Evolutionary conservation across 2,113 vertebrate species (phyloP).

Genomic region (Pavo muticus): DNA sequence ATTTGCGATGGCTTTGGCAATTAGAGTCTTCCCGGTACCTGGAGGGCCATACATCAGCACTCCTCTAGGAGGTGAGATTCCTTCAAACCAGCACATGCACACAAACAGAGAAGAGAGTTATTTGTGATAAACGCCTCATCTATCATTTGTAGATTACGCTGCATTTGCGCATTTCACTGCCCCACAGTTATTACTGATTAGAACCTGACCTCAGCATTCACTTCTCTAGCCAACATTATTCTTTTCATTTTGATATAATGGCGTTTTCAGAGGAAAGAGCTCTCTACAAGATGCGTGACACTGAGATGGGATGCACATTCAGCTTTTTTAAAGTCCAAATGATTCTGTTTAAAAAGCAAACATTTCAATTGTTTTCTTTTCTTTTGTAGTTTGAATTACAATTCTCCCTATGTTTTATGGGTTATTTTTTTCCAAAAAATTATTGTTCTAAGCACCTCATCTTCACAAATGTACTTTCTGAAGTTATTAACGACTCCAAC

Average conservation of each 20-base stretch:
- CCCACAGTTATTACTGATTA: not conserved
- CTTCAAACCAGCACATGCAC: slow-evolving; percentile 71
- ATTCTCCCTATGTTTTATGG: not conserved
- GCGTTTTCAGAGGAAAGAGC: not conserved
- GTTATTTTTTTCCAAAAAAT: not conserved
- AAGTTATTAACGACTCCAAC: not conserved
- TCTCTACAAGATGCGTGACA: not conserved
- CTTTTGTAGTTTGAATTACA: not conserved
- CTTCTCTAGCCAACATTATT: not conserved
- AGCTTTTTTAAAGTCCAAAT: not conserved
- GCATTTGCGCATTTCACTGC: not conserved
- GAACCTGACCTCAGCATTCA: not conserved
- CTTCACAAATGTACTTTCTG: not conserved
- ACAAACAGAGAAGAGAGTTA: not conserved
- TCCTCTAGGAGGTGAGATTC: slow-evolving; percentile 90
- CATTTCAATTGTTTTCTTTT: not conserved
- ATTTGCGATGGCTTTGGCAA: slow-evolving; percentile 92
- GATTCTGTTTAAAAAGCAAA: not conserved
- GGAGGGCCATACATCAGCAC: slow-evolving; percentile 93
- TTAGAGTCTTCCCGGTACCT: slow-evolving; percentile 96
- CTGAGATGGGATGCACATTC: not conserved
- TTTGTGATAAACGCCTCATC: not conserved
- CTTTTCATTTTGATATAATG: not conserved
- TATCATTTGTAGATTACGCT: not conserved
- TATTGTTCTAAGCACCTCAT: not conserved